Conservation (phyloP, 2,888 invertebrate species). For the Lymantria dispar region DNA sequence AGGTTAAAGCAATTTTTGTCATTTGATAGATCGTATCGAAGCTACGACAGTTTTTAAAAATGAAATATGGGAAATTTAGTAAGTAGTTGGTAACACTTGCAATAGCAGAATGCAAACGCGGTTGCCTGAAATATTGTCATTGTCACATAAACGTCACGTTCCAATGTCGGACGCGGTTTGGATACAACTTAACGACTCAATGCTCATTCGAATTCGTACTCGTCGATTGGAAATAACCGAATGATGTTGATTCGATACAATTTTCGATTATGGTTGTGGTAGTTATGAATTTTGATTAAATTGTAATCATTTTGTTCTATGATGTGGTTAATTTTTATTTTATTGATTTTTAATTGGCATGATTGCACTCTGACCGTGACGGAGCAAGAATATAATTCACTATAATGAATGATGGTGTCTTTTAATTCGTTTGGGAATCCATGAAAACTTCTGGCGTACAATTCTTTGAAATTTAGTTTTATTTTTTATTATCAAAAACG, state of each 20-base stretch:
- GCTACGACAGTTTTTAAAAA: too few species aligned
- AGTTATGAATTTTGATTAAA: not conserved
- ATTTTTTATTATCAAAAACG: too few species aligned
- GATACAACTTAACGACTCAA: slow-evolving; percentile 27
- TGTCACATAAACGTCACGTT: slow-evolving; percentile 27
- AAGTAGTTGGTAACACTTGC: not conserved
- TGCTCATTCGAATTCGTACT: slow-evolving; percentile 25
- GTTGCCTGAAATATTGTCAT: slow-evolving; percentile 37
- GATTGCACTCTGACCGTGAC: too few species aligned
- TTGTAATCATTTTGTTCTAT: not conserved
- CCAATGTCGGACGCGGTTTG: slow-evolving; percentile 25
- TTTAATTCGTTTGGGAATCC: too few species aligned
- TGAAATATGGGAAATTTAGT: too few species aligned
- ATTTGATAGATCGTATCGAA: too few species aligned
- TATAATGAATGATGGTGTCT: too few species aligned
- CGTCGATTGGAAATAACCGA: slow-evolving; percentile 18
- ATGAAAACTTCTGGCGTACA: too few species aligned
- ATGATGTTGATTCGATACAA: slow-evolving; percentile 5
- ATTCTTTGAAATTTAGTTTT: too few species aligned
- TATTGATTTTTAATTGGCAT: too few species aligned
- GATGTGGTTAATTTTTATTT: not conserved
- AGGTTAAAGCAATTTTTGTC: too few species aligned
- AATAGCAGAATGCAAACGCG: slow-evolving; percentile 22
- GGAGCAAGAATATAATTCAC: too few species aligned
- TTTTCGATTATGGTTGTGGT: not conserved